Evolutionary conservation across 1,140 invertebrate genomes (phyloP), one percentile per base, ranked within the genome.

Genomic region (Pogonus chalceus): DNA sequence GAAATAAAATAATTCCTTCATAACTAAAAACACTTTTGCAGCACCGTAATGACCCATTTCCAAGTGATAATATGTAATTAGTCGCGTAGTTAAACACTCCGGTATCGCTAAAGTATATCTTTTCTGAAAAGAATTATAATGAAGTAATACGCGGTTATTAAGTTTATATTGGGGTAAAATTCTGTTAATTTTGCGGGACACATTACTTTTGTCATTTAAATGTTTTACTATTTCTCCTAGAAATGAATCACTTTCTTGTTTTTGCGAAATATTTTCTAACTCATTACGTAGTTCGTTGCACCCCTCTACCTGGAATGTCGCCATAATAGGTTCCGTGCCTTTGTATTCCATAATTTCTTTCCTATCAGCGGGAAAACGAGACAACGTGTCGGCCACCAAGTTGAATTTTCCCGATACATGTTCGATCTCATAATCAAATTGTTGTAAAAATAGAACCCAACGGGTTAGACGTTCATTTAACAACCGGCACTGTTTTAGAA

Each of bases 391-490:
- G 0, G 60, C 61, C 4, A 63, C 58, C 0, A 53, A 52, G 46
- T 71, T 68, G 12, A 58, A 49, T 2, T 49, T 20, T 49, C 12
- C 52, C 55, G 9, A 20, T 54, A 57, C 24, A 55, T 55, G 75
- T 65, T 60, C 51, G 7, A 75, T 58, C 16, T 60, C 31, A 56
- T 69, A 69, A 46, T 68, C 37, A 60, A 67, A 75, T 22, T 68
- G 60, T 58, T 73, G 69, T 12, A 76, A 50, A 47, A 60, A 52
- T 22, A 72, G 23, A n/a, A 56, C 52, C 72, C 72, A 77, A 14
- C 72, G 52, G 1, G 64, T 68, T 4, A 76, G 53, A 50, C 72
- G 50, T 18, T 62, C 59, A 22, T 58, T 68, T 20, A 63, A 60
- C 49, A 70, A 65, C 46, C 65, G 69, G 16, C 67, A 66, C 4